Percentiles rank a stretch among this genome's conserved stretches.
phyloP scores from a whole-genome alignment of 2,113 vertebrate genomes.

The Spheniscus mendiculus region DNA sequence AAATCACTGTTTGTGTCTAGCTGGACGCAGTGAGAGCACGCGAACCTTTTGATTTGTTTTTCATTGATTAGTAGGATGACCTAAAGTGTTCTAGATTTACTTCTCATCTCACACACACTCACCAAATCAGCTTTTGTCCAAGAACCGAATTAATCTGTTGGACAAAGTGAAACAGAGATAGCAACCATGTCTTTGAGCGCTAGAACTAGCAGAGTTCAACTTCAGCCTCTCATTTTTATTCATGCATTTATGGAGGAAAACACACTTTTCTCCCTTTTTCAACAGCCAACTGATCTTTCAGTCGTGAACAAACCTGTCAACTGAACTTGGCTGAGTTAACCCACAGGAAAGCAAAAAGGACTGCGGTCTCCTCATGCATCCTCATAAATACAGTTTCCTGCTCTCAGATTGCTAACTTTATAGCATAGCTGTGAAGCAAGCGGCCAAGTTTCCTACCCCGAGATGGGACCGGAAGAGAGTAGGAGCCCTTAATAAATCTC shows the following conservation, averaged over 20 bases:
- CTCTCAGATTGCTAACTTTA: not conserved
- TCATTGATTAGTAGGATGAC: not conserved
- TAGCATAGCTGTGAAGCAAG: not conserved
- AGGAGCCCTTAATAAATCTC: not conserved
- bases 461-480: not conserved
- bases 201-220: not conserved
- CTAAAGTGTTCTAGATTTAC: not conserved
- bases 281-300: not conserved
- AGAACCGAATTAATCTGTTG: not conserved
- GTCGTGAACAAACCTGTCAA: not conserved
- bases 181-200: not conserved
- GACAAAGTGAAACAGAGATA: not conserved
- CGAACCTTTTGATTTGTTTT: not conserved
- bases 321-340: not conserved
- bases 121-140: not conserved
- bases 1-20: not conserved
- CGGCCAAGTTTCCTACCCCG: accelerated
- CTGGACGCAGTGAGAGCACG: not conserved
- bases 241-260: not conserved
- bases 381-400: not conserved
- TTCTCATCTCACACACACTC: not conserved
- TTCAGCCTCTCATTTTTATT: not conserved
- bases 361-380: not conserved
- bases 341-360: not conserved
- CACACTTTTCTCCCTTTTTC: not conserved